Conservation (phyloP, 2,797 vertebrate species). For the Enteromius unitaeniatus region DNA sequence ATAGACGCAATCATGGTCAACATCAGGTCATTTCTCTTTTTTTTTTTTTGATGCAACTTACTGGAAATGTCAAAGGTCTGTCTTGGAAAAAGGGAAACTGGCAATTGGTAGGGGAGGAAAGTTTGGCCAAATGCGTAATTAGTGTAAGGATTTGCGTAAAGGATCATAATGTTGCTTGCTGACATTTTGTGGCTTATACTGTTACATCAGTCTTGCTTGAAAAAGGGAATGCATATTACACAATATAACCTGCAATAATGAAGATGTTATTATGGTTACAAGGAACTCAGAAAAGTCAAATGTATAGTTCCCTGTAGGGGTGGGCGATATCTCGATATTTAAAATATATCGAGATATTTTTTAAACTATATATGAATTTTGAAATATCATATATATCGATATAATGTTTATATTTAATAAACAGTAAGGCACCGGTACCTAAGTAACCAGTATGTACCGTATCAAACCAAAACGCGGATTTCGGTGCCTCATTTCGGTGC, state of each 20-base stretch:
- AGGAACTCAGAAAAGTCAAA: background rate
- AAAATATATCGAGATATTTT: too few species aligned
- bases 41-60: background rate
- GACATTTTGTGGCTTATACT: background rate
- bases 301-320: background rate
- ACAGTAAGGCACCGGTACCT: too few species aligned
- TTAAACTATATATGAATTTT: too few species aligned
- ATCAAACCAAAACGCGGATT: too few species aligned
- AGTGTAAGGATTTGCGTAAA: background rate
- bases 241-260: background rate
- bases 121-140: background rate
- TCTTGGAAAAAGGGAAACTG: constrained; percentile 4
- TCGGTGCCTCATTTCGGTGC: too few species aligned
- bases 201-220: background rate
- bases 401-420: too few species aligned
- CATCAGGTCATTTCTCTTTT: background rate
- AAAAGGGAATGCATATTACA: background rate
- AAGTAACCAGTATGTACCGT: too few species aligned
- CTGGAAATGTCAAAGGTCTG: background rate
- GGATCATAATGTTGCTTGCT: background rate
- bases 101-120: background rate
- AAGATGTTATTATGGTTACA: background rate
- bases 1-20: background rate
- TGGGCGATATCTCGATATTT: too few species aligned
- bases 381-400: too few species aligned